Base-by-base conservation (phyloP, 2,113 vertebrate genomes). In the Epinephelus moara region DNA sequence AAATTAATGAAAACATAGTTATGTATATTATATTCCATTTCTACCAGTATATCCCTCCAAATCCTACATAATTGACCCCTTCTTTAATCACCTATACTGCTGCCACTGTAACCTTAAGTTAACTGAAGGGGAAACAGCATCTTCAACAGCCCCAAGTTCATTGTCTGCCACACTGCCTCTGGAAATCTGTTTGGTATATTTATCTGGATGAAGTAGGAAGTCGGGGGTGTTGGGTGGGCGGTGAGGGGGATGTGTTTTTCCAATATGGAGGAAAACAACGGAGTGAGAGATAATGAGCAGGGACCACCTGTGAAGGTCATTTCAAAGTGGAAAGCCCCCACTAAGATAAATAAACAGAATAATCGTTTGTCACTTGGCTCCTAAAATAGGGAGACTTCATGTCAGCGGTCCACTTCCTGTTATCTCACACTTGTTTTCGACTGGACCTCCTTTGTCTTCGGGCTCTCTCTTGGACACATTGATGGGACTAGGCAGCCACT, bases 271-370 rank as follows among this genome's bases (percentile, higher is more conserved):
- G 67, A 88, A 91, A 90, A 94, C 92, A 94, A 89, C 91, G 72
- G 80, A 68, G 45, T 52, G 45, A 45, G 68, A 78, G 87, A 89
- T 77, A 84, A 62, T 90, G 79, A 87, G 80, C 70, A 13, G 59
- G 62, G 91, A 82, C 91, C 95, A 94, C 93, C 94, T 95, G 94
- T 75, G 89, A 89, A 89, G 91, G 91, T 89, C 90, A 79, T 91
- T 89, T 88, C 69, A 77, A 75, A 81, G 84, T 82, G 91, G 93
- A 90, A 95, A 94, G 25, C 85, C 88, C 91, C 89, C 40, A 1
- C 25, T 86, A 63, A 70, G 78, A 93, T 75, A 93, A 45, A 95
- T 88, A 95, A 93, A 92, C 89, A 91, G 30, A 82, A 50, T 79
- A 37, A 82, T 71, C 45, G 45, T 83, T 82, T 80, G 84, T 91